A percentile compares a stretch with the other conserved stretches of the same genome.
Evolutionary conservation across 2,113 vertebrate species (phyloP).

Genomic region (Poecile atricapillus): DNA sequence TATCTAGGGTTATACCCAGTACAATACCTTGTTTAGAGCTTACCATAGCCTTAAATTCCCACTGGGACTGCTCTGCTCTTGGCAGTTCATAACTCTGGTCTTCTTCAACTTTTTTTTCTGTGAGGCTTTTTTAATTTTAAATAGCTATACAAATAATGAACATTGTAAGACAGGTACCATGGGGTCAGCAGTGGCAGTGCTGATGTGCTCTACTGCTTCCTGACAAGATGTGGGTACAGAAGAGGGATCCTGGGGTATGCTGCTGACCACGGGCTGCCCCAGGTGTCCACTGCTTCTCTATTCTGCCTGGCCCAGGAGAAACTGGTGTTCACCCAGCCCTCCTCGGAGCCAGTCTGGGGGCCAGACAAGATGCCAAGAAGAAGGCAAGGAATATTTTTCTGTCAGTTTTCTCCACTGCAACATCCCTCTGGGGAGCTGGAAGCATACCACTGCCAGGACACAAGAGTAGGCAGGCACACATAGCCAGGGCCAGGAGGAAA

Average conservation of each 20-base stretch:
- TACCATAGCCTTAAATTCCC: background rate
- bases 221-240: background rate
- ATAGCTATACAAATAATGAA: background rate
- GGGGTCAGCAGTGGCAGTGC: rapidly evolving
- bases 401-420: background rate
- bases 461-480: background rate
- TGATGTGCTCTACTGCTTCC: background rate
- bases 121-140: background rate
- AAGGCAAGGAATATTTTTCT: background rate
- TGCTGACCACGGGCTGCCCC: rapidly evolving
- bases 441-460: background rate
- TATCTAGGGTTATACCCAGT: background rate
- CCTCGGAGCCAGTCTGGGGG: rapidly evolving
- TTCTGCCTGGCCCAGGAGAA: background rate
- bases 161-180: background rate
- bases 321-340: background rate
- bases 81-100: background rate
- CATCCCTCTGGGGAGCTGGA: rapidly evolving
- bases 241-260: rapidly evolving
- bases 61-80: background rate
- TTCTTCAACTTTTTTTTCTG: background rate
- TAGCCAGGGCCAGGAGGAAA: background rate
- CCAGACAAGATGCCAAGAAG: background rate
- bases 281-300: rapidly evolving
- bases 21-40: background rate